Evolutionary conservation across 2,888 invertebrate species (phyloP), one percentile per base, ranked within the genome.

Genomic region (Ditula angustiorana): DNA sequence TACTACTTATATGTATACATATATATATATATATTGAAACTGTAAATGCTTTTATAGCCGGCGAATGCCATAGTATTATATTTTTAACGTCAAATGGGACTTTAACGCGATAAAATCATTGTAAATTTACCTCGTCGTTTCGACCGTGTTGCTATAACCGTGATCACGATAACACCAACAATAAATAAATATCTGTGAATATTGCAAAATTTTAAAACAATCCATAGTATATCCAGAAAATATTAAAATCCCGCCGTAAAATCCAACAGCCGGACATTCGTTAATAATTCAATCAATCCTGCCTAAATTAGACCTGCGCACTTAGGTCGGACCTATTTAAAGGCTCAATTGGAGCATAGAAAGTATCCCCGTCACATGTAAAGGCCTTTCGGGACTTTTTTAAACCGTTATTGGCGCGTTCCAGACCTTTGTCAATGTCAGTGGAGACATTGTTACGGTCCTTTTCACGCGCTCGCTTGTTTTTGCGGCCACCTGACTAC

Each of bases 391-490:
- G 62, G 68, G 67, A 69, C 41, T 67, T 68, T 71, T 76, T 74
- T 77, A 74, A 75, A 72, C 65, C 72, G 61, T 74, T 74, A 77
- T 76, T 74, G 75, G 72, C 69, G 66, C 44, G 53, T 61, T 49
- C 65, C 53, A 67, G 69, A 81, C 81, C 81, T 73, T 66, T 76
- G 75, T 82, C 81, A 82, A 71, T 77, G 80, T 81, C 78, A 77
- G 61, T 44, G 46, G 74, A 72, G 74, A 73, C 74, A 72, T 69
- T 69, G 69, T 68, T 69, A 66, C 71, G 68, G 53, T 74, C 69
- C 75, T 72, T 71, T 76, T 73, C 72, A 72, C 74, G 67, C 55
- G 64, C 24, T 57, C 67, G 66, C 71, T 71, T 74, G 74, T 78
- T 74, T 76, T 76, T 74, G 71, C 71, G 71, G 67, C 68, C 78